Base-by-base conservation (phyloP, 2,888 invertebrate genomes). In the Diarsia brunnea region DNA sequence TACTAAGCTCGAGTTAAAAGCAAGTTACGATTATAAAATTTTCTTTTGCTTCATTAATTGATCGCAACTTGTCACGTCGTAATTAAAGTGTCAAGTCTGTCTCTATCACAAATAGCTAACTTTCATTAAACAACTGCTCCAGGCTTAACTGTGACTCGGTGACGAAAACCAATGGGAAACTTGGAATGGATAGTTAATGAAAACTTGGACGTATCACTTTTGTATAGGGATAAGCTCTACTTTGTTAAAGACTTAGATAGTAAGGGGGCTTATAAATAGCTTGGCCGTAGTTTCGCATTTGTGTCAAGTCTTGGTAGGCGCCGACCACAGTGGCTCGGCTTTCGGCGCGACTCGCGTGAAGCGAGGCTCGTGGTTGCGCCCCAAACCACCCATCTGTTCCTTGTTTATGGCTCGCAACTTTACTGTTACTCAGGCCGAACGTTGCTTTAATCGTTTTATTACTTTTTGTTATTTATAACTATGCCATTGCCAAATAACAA, bases 341-440 rank as follows among this genome's bases (percentile, higher is more conserved):
- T 84, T 75, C 68, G 75, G 67, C 72, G 64, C 73, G 80, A 73
- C 70, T 75, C 60, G 75, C 75, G 68, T 51, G 43, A 71, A 79
- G 81, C 78, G 73, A 58, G 78, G 79, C 75, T 73, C 78, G 73
- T 64, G 78, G 79, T 76, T 73, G 69, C 84, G 72, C 79, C 78
- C 83, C 81, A 75, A 77, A 81, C 86, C 78, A 79, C 84, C 86
- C 88, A 90, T 88, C 89, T 89, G 89, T 85, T 88, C 81, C 85
- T 79, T 86, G 85, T 87, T 90, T 86, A 89, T 88, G 82, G 75
- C 86, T 78, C 77, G 47, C 79, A 85, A 89, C 87, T 88, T 89
- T 85, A 85, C 84, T 87, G 83, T 84, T 85, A 73, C 84, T 75
- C 71, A 78, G 76, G 78, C 79, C 81, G 84, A 84, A 87, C 80